These are phyloP conservation scores for Panulirus ornatus DNA, from an alignment of 1,140 invertebrate species.

Conservation along the genomic window DNA sequence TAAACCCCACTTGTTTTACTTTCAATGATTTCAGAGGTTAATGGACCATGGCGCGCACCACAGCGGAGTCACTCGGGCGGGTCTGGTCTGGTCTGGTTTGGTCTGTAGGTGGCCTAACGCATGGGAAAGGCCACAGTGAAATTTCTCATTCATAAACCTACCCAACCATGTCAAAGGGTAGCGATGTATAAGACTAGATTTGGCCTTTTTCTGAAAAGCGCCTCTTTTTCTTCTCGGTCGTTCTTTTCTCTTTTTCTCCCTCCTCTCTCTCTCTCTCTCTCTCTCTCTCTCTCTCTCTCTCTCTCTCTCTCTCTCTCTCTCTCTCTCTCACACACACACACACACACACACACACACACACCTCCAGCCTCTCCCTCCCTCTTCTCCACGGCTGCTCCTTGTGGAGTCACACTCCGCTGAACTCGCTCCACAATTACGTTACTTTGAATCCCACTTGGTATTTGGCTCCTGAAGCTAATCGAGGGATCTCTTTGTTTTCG, in stretches of 20 bases:
- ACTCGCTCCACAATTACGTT: no score
- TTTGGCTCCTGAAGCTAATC: no score
- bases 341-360: no score
- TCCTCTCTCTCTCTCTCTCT: conserved; percentile 20
- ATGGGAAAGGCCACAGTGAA: no score
- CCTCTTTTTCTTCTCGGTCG: not conserved
- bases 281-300: not conserved
- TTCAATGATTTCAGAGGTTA: conserved; percentile 20
- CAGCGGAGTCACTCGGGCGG: not conserved
- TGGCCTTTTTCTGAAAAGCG: no score
- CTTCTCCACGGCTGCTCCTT: not conserved
- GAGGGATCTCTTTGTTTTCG: no score
- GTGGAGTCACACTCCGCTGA: no score
- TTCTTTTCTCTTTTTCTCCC: not conserved
- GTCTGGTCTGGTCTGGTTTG: no score
- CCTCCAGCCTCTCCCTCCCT: not conserved
- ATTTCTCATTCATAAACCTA: no score
- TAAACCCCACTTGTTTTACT: conserved; percentile 48
- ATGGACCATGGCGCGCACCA: not conserved
- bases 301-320: not conserved
- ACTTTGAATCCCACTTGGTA: no score
- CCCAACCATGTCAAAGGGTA: not conserved
- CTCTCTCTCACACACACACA: not conserved
- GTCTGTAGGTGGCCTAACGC: no score
- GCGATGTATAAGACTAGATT: not conserved